phyloP scores from a whole-genome alignment of 2,888 invertebrate genomes.

The Melitaea athalia region DNA sequence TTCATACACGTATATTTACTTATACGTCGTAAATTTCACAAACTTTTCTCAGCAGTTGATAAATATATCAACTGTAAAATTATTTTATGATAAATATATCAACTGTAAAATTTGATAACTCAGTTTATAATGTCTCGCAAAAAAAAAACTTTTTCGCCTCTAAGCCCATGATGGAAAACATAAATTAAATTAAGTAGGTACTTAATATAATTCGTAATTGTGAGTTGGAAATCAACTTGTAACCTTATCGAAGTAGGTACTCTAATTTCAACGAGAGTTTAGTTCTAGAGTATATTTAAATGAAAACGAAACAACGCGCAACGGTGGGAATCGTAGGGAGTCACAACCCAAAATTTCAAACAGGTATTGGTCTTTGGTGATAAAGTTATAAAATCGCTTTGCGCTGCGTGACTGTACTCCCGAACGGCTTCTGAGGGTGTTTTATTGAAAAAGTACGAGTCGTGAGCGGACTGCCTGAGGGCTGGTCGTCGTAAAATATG shows the following conservation, averaged over 20 bases:
- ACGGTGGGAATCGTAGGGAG: slow-evolving; percentile 45
- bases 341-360: slow-evolving; percentile 40
- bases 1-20: too few relatives aligned
- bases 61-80: too few relatives aligned
- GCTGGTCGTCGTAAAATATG: slow-evolving; percentile 70
- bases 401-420: slow-evolving; percentile 75
- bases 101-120: too few relatives aligned
- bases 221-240: not conserved
- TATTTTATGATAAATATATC: too few relatives aligned
- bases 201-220: not conserved
- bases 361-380: slow-evolving; percentile 68
- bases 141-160: too few relatives aligned
- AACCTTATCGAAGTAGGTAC: not conserved
- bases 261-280: slow-evolving; percentile 6
- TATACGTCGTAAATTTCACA: too few relatives aligned
- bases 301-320: slow-evolving; percentile 42
- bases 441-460: slow-evolving; percentile 80
- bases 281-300: slow-evolving; percentile 20
- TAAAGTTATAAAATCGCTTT: slow-evolving; percentile 80
- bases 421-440: slow-evolving; percentile 67
- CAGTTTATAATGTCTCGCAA: too few relatives aligned
- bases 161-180: not conserved
- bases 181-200: not conserved
- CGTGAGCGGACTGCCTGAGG: slow-evolving; percentile 74
- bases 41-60: too few relatives aligned